These are phyloP conservation scores for Ferrisia virgata DNA, from an alignment of 2,888 invertebrate genomes.

Conservation along the genomic window DNA sequence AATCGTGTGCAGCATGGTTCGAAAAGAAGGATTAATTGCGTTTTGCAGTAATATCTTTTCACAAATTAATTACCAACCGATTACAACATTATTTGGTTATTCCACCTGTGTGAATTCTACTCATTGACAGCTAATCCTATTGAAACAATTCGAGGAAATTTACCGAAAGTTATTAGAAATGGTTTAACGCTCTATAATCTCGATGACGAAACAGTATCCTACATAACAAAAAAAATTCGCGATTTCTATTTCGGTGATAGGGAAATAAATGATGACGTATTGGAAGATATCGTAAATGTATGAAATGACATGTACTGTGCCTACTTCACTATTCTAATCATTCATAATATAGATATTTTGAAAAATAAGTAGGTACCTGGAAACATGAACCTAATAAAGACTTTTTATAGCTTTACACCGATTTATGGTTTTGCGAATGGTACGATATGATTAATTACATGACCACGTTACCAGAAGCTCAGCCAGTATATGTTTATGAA, in stretches of 20 bases:
- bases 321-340: no score
- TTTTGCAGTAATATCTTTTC: background rate
- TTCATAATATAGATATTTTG: no score
- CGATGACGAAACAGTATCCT: background rate
- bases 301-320: no score
- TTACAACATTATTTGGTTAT: background rate
- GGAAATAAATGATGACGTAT: background rate
- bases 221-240: background rate
- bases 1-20: background rate
- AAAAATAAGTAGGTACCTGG: background rate
- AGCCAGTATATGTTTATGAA: background rate
- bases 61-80: background rate
- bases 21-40: conserved; percentile 21
- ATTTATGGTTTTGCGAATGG: conserved; percentile 20
- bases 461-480: background rate
- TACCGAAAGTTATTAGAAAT: background rate
- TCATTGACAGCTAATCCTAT: background rate
- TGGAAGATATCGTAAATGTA: conserved; percentile 1
- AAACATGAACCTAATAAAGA: background rate
- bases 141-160: background rate
- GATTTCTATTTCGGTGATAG: background rate
- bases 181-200: background rate
- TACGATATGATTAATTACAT: background rate
- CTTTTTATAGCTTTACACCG: background rate
- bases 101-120: background rate